Percentiles rank a stretch among this genome's conserved stretches.
phyloP scores from a whole-genome alignment of 2,113 vertebrate genomes.

The Phyllostomus discolor region DNA sequence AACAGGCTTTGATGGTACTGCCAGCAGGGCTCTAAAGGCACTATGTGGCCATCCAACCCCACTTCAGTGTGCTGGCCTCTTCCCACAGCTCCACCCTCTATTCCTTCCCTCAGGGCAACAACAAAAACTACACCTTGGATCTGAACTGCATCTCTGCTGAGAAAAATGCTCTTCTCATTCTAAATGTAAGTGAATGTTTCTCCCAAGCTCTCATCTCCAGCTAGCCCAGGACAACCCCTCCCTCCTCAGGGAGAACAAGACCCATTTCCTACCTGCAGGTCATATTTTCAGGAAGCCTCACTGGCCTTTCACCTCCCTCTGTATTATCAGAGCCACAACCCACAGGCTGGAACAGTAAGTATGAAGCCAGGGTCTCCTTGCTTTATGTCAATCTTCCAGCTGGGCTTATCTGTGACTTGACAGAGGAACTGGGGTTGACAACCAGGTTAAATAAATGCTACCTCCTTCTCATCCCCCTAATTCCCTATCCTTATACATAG shows the following conservation, averaged over 20 bases:
- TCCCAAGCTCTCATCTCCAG: too few relatives aligned
- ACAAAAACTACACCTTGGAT: background rate
- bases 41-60: fast-evolving
- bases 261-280: background rate
- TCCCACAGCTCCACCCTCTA: background rate
- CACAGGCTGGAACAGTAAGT: background rate
- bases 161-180: background rate
- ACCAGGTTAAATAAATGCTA: constrained; percentile 60
- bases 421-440: constrained; percentile 68
- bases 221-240: background rate
- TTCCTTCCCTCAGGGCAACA: background rate
- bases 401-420: constrained; percentile 76
- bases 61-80: background rate
- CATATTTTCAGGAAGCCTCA: background rate
- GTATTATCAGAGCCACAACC: background rate
- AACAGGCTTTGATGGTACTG: background rate
- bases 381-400: constrained; percentile 72
- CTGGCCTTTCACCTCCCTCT: background rate
- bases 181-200: background rate
- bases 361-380: background rate
- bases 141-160: background rate
- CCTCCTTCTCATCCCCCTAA: background rate
- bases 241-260: too few relatives aligned
- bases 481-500: background rate
- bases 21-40: background rate